phyloP scores from a whole-genome alignment of 2,888 invertebrate genomes.

The Andricus quercusramuli region DNA sequence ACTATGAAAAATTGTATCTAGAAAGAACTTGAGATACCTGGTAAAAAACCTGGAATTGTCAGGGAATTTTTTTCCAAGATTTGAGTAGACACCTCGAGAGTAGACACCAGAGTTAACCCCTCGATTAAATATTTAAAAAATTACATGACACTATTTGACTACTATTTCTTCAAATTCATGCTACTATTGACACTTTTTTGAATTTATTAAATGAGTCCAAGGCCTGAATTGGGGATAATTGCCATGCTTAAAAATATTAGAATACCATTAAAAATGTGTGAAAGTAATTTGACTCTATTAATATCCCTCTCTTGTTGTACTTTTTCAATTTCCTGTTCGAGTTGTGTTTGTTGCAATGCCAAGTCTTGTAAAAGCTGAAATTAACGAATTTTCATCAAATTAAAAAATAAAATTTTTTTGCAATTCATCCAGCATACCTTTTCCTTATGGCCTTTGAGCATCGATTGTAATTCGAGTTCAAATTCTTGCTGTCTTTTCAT shows the following conservation, averaged over 20 bases:
- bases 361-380: constrained; percentile 80
- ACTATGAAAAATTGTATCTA: no score
- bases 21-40: no score
- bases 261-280: constrained; percentile 71
- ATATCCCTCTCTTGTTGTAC: constrained; percentile 85
- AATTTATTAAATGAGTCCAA: no score
- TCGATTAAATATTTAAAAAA: no score
- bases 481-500: constrained; percentile 83
- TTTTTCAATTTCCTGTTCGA: constrained; percentile 85
- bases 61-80: no score
- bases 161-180: no score
- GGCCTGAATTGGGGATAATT: no score
- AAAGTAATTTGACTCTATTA: constrained; percentile 69
- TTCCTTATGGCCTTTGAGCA: constrained; percentile 83
- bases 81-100: no score
- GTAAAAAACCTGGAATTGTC: no score
- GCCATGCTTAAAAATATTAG: neutral
- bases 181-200: no score
- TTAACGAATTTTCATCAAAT: neutral
- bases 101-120: no score
- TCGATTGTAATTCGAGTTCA: constrained; percentile 84
- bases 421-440: constrained; percentile 77
- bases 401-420: neutral
- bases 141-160: no score
- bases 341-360: constrained; percentile 83